Evolutionary conservation across 2,797 vertebrate species (phyloP).

Genomic region (Miichthys miiuy): DNA sequence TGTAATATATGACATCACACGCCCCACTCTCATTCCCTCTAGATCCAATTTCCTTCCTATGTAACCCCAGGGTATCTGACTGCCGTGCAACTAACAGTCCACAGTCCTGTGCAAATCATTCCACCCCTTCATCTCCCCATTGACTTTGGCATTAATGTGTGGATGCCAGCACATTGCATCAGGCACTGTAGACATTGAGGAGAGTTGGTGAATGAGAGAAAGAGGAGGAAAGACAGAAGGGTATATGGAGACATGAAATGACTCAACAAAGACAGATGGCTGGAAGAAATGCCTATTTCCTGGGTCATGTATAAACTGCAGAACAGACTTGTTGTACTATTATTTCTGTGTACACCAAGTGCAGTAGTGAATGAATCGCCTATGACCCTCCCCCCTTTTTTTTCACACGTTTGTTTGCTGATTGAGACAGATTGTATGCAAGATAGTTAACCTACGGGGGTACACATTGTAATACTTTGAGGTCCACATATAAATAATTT

Average conservation of each 20-base stretch:
- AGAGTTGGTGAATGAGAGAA: slow-evolving; percentile 44
- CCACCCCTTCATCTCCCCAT: slow-evolving; percentile 52
- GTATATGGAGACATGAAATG: slow-evolving; percentile 47
- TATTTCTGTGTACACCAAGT: slow-evolving; percentile 21
- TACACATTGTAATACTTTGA: slow-evolving; percentile 2
- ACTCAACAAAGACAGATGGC: slow-evolving; percentile 65
- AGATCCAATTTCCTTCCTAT: slow-evolving; percentile 70
- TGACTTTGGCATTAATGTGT: slow-evolving; percentile 65
- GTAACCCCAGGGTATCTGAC: slow-evolving; percentile 64
- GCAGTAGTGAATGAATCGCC: slow-evolving; percentile 45
- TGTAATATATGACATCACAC: slow-evolving; percentile 74
- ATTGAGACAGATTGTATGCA: slow-evolving; percentile 41
- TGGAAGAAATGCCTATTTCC: slow-evolving; percentile 43
- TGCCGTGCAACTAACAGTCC: slow-evolving; percentile 53
- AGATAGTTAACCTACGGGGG: slow-evolving; percentile 19
- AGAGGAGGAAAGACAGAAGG: slow-evolving; percentile 31
- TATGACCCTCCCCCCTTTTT: slow-evolving; percentile 6
- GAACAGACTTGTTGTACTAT: slow-evolving; percentile 43
- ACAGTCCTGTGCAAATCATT: slow-evolving; percentile 68
- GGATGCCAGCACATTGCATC: slow-evolving; percentile 51
- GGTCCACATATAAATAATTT: background rate
- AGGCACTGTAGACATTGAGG: slow-evolving; percentile 42
- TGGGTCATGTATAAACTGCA: slow-evolving; percentile 42
- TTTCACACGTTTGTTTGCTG: slow-evolving; percentile 23
- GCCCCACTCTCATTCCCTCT: slow-evolving; percentile 56